phyloP scores from a whole-genome alignment of 2,888 invertebrate species.

The Xestia rhomboidea region DNA sequence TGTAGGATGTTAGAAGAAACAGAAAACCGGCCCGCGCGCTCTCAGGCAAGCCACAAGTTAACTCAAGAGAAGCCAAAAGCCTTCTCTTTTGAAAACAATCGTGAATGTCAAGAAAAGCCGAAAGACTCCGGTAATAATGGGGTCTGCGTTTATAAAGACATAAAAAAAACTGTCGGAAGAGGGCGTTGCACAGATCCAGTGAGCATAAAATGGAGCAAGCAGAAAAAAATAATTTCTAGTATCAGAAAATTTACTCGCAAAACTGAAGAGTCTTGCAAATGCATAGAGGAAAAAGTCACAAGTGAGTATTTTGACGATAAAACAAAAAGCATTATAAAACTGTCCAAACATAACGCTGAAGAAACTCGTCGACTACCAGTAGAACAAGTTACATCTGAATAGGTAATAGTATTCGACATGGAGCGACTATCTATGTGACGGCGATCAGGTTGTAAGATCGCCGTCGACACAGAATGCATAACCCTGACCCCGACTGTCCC shows the following conservation, averaged over 20 bases:
- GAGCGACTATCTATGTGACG: too few species aligned
- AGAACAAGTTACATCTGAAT: too few species aligned
- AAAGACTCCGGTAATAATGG: background rate
- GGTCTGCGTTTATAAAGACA: background rate
- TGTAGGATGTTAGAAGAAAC: background rate
- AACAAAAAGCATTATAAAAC: too few species aligned
- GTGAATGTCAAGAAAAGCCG: background rate
- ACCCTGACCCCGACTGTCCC: too few species aligned
- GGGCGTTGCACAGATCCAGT: background rate
- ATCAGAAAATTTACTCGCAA: conserved; percentile 24
- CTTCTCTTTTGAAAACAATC: background rate
- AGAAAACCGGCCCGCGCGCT: background rate
- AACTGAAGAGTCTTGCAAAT: background rate
- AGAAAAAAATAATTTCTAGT: conserved; percentile 5
- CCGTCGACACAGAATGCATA: too few species aligned
- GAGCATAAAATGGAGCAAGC: background rate
- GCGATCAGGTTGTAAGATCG: too few species aligned
- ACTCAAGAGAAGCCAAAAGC: background rate
- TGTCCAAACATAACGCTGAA: too few species aligned
- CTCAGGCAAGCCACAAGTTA: background rate
- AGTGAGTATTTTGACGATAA: too few species aligned
- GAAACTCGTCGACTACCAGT: too few species aligned
- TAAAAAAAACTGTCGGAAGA: background rate
- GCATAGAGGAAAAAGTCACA: too few species aligned
- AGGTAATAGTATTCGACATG: too few species aligned